Conservation (phyloP, 2,113 vertebrate genomes). For the Nyctereutes procyonoides region DNA sequence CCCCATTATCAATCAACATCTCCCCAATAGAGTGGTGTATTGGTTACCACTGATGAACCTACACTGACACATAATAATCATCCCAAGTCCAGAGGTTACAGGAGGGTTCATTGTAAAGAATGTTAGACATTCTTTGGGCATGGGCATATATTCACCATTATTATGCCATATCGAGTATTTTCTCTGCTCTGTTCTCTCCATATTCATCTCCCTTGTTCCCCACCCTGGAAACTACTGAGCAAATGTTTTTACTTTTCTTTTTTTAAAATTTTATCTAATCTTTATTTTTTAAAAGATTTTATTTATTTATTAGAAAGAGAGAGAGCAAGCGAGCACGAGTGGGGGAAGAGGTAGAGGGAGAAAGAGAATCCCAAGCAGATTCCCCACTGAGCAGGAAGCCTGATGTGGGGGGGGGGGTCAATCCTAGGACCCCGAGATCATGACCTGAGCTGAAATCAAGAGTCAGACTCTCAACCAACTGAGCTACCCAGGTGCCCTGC, state of each 20-base stretch:
- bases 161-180: neutral
- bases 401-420: neutral
- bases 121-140: rapidly evolving
- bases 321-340: neutral
- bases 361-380: neutral
- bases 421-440: neutral
- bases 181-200: neutral
- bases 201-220: neutral
- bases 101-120: neutral
- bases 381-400: neutral
- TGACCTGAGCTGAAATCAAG: neutral
- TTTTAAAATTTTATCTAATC: neutral
- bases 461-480: neutral
- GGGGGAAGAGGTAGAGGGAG: neutral
- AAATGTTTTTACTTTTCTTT: neutral
- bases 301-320: neutral
- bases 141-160: neutral
- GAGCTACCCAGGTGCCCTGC: neutral
- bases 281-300: neutral
- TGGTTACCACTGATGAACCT: neutral
- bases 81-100: neutral
- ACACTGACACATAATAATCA: neutral
- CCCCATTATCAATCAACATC: no score
- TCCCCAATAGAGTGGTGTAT: neutral
- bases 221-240: neutral